Percentiles rank a stretch among this genome's conserved stretches.
These are phyloP conservation scores for Siphamia tubifer DNA, from an alignment of 2,113 vertebrate species.

Conservation along the genomic window DNA sequence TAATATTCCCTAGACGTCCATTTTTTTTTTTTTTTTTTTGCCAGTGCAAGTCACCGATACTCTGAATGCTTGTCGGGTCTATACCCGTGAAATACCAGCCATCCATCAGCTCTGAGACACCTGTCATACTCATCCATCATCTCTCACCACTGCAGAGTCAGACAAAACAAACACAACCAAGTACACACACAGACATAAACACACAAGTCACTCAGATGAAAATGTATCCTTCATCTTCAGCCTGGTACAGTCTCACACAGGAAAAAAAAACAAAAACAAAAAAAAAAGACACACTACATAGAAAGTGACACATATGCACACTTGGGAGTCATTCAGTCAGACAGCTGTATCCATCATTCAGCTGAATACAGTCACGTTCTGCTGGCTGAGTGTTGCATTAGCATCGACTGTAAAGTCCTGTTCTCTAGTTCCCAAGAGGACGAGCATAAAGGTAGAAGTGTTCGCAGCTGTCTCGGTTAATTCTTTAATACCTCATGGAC, in stretches of 20 bases:
- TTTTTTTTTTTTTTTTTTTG: too few species aligned
- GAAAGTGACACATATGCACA: constrained; percentile 21
- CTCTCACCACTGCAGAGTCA: constrained; percentile 13
- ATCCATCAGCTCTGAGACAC: constrained; percentile 57
- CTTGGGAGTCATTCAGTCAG: constrained; percentile 44
- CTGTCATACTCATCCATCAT: constrained; percentile 56
- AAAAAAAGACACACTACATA: constrained; percentile 23
- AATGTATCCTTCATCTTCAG: constrained; percentile 40
- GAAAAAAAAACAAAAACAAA: not conserved
- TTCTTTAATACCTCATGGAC: not conserved
- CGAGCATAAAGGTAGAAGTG: not conserved
- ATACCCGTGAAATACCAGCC: constrained; percentile 25
- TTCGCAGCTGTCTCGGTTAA: constrained; percentile 14
- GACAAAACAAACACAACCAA: constrained; percentile 10
- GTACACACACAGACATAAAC: not conserved
- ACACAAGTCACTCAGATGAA: constrained; percentile 13
- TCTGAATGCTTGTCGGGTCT: not conserved
- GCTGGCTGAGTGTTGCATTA: constrained; percentile 11
- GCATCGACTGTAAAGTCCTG: not conserved
- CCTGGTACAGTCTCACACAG: not conserved
- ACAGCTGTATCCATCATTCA: constrained; percentile 60
- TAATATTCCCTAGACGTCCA: not conserved
- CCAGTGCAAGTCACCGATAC: not conserved
- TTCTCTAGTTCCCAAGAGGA: not conserved
- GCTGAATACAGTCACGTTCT: constrained; percentile 20